A percentile compares a stretch with the other conserved stretches of the same genome.
These are phyloP conservation scores for Brachyptera putata DNA, from an alignment of 2,888 invertebrate genomes.

Conservation along the genomic window DNA sequence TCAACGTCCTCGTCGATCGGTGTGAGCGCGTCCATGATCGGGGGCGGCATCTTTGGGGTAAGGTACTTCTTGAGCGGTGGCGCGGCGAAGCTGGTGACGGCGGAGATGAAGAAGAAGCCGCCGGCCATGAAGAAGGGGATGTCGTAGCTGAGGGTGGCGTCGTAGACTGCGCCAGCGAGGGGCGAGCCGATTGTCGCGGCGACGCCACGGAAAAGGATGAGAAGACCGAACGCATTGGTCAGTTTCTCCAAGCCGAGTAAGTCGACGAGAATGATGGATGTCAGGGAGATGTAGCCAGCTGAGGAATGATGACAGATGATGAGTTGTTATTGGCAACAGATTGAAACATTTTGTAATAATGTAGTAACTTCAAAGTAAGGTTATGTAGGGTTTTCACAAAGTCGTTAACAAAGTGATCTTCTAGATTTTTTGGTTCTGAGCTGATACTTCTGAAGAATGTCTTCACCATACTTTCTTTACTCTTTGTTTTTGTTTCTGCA, in stretches of 20 bases:
- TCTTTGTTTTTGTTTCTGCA: too few species aligned
- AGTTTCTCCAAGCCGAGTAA: slow-evolving; percentile 90
- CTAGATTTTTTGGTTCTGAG: too few species aligned
- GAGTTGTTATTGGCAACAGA: not conserved
- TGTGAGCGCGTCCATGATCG: slow-evolving; percentile 66
- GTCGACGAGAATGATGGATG: slow-evolving; percentile 96
- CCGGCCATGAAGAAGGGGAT: slow-evolving; percentile 92
- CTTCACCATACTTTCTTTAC: too few species aligned
- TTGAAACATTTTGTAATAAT: not conserved
- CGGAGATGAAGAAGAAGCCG: slow-evolving; percentile 77
- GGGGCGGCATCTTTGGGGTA: slow-evolving; percentile 57
- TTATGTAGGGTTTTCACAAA: too few species aligned
- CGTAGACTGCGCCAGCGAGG: slow-evolving; percentile 83
- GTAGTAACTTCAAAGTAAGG: too few species aligned
- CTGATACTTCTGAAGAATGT: too few species aligned
- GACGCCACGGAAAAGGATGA: slow-evolving; percentile 92
- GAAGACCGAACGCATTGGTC: slow-evolving; percentile 94
- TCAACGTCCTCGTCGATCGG: slow-evolving; percentile 71
- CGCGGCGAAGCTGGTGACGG: slow-evolving; percentile 78
- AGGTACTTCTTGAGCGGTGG: slow-evolving; percentile 61
- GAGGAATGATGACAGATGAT: slow-evolving; percentile 37
- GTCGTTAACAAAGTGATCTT: too few species aligned
- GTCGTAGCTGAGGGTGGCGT: slow-evolving; percentile 76
- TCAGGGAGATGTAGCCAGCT: slow-evolving; percentile 96
- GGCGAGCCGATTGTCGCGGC: slow-evolving; percentile 87